Evolutionary conservation across 23 tunicate genomes (phyloP), one percentile per base, ranked within the genome.

Genomic region (Corella eumyota): DNA sequence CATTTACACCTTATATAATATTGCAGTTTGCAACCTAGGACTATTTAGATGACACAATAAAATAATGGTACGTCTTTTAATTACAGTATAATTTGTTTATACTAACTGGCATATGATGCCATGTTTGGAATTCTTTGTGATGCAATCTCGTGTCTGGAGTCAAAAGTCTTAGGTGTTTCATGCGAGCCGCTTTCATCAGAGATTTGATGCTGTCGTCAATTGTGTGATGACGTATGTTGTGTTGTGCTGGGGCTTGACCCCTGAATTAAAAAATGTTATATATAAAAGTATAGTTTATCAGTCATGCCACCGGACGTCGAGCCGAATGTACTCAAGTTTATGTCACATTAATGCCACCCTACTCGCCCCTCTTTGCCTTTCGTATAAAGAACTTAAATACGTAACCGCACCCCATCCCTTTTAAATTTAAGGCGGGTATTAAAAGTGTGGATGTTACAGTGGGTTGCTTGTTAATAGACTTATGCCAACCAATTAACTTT

Each of bases 81-180:
- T 40, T 40, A 9, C 48, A 15, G 48, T 40, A 9, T 40, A 40
- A 40, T 11, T 40, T 15, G 15, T n/a, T n/a, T n/a, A n/a, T n/a
- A n/a, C 78, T 11, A 22, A 84, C 94, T 67, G 94, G 94, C 94
- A 84, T 84, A 25, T 84, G 94, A 47, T 84, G 94, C 94, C 94
- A 84, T 6, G 94, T 84, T 34, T 84, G 94, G 27, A 69, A 69
- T 69, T 84, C 94, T 47, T 52, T 84, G 50, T 72, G 72, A 35
- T 76, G 50, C 32, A 75, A 25, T 58, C 94, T 68, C 17, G 94
- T 84, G 25, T 84, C 80, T 1, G 94, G 94, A 4, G 83, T 60
- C 34, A 84, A 60, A 30, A 84, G 65, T 17, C 94, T 67, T 7
- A 84, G 56, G 49, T 84, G 83, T 24, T 70, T 69, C 29, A 78